phyloP scores from a whole-genome alignment of 2,113 vertebrate genomes.

The Sialia sialis region DNA sequence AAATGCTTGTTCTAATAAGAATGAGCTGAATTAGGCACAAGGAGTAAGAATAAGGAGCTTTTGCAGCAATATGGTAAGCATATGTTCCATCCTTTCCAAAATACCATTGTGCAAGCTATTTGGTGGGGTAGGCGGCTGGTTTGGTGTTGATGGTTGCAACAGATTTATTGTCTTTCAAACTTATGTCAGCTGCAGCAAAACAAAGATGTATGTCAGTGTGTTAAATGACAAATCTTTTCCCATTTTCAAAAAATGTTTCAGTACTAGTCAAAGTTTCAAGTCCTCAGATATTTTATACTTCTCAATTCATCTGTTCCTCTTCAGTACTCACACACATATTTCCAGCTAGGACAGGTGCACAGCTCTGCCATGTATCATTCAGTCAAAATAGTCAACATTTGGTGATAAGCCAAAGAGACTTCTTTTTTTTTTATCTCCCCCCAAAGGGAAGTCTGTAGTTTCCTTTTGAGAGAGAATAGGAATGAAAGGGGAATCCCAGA shows the following conservation, averaged over 20 bases:
- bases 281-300: neutral
- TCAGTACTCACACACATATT: neutral
- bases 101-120: constrained; percentile 1
- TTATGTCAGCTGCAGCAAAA: constrained; percentile 36
- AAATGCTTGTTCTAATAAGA: neutral
- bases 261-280: neutral
- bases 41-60: neutral
- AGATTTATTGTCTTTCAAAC: constrained; percentile 41
- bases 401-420: neutral
- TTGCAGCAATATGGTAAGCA: neutral
- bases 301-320: neutral
- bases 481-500: constrained; percentile 34
- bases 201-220: constrained; percentile 31
- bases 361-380: neutral
- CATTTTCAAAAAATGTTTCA: neutral
- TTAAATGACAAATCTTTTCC: constrained; percentile 26
- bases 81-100: neutral
- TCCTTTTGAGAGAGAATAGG: neutral
- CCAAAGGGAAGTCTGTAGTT: neutral
- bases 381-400: neutral
- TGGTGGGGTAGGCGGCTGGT: constrained; percentile 14
- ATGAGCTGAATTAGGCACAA: neutral
- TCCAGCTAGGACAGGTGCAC: neutral
- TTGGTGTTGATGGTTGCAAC: neutral
- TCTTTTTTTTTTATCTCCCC: neutral